Base-by-base conservation (phyloP, 2,113 vertebrate species). In the Mesitornis unicolor region DNA sequence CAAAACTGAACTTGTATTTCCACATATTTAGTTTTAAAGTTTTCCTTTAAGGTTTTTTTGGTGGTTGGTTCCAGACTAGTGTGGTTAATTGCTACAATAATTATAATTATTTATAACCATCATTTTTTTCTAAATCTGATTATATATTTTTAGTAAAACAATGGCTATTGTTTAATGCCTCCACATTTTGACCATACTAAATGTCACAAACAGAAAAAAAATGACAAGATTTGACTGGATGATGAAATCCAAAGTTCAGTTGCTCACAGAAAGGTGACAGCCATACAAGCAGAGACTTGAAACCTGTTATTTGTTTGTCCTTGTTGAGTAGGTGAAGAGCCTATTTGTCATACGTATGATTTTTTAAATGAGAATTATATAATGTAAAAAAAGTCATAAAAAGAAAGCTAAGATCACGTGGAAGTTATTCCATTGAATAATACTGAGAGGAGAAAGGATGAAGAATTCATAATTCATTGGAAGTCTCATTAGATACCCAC, bases 21-120 rank as follows among this genome's bases (percentile, higher is more conserved):
- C 47, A 77, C 1, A 1, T 8, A 10, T 24, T 65, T 57, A 16
- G 3, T 59, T 69, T 79, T n/a, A 60, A 67, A 4, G 4, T 21
- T 67, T 74, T 65, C 38, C 25, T 50, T 24, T 18, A 35, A 57
- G 16, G 11, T 20, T 79, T 82, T 33, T 17, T 8, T 8, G 25
- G 9, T 2, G 33, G 17, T 59, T 43, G 1, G 0, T 54, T 63
- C 17, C 20, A 35, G n/a, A 17, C 5, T 54, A 43, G 14, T 10
- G 4, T 9, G 33, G 28, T 43, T 83, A 14, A 17, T 54, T 78
- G 36, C 28, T 73, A 65, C 45, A 57, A 31, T 35, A 71, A 83
- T 19, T 4, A 20, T 7, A 67, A 48, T 42, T 15, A 43, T 61
- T 65, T 68, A 11, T 51, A 78, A 43, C 20, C 54, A 53, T 6